These are phyloP conservation scores for Heliconius hermathena DNA, from an alignment of 1,140 invertebrate genomes.

Conservation along the genomic window DNA sequence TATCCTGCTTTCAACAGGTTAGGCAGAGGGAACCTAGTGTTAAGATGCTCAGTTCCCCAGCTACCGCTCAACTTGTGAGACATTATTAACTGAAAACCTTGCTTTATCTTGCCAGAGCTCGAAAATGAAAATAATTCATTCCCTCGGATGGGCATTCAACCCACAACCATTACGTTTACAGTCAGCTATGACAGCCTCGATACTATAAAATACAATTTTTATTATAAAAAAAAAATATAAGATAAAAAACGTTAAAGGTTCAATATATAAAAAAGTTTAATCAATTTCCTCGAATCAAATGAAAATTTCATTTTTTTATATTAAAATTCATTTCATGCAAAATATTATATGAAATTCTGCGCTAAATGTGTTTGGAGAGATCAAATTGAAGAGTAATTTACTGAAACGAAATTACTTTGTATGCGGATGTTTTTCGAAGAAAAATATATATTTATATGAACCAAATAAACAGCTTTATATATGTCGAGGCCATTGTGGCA, in stretches of 20 bases:
- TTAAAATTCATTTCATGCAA: neutral
- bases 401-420: neutral
- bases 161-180: too few relatives aligned
- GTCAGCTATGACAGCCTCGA: too few relatives aligned
- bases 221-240: too few relatives aligned
- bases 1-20: neutral
- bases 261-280: too few relatives aligned
- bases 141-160: too few relatives aligned
- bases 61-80: neutral
- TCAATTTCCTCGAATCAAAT: too few relatives aligned
- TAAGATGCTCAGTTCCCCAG: neutral
- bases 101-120: neutral
- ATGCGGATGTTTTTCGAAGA: neutral
- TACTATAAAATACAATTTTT: too few relatives aligned
- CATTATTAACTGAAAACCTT: neutral
- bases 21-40: neutral
- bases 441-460: neutral
- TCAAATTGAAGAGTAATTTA: conserved; percentile 5
- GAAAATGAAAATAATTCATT: too few relatives aligned
- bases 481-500: too few relatives aligned
- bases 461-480: neutral
- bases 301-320: neutral
- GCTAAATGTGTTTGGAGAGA: conserved; percentile 5
- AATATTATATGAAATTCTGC: neutral
- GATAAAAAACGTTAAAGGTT: too few relatives aligned